Percentiles rank a stretch among this genome's conserved stretches.
Evolutionary conservation across 2,888 invertebrate genomes (phyloP).

Genomic region (Latrodectus elegans): DNA sequence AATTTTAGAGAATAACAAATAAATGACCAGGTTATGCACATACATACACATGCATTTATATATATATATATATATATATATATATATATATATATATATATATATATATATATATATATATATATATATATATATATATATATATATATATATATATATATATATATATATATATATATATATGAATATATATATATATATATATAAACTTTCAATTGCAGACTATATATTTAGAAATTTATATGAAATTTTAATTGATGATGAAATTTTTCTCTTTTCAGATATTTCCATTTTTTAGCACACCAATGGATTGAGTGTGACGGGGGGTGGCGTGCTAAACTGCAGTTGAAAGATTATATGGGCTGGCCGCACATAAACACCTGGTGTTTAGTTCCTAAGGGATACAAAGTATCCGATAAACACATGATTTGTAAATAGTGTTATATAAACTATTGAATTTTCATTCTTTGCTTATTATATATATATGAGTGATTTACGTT

Average conservation of each 20-base stretch:
- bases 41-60: background rate
- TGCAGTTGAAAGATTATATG: constrained; percentile 25
- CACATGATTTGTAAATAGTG: constrained; percentile 28
- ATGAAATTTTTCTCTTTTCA: no score
- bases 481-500: background rate
- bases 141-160: constrained; percentile 12
- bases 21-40: background rate
- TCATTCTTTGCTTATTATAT: background rate
- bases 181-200: no score
- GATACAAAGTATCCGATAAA: constrained; percentile 62
- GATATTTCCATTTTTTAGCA: background rate
- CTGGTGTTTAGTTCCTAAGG: constrained; percentile 68
- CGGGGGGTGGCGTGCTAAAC: background rate
- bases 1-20: no score
- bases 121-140: background rate
- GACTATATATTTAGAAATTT: background rate
- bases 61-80: constrained; percentile 10
- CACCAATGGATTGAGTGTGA: background rate
- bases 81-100: constrained; percentile 2
- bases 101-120: background rate
- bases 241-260: constrained; percentile 47
- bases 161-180: background rate
- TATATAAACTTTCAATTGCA: no score
- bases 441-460: background rate
- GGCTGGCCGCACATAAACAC: constrained; percentile 53